Conservation (phyloP, 2,888 invertebrate species). For the Dione vanillae region DNA sequence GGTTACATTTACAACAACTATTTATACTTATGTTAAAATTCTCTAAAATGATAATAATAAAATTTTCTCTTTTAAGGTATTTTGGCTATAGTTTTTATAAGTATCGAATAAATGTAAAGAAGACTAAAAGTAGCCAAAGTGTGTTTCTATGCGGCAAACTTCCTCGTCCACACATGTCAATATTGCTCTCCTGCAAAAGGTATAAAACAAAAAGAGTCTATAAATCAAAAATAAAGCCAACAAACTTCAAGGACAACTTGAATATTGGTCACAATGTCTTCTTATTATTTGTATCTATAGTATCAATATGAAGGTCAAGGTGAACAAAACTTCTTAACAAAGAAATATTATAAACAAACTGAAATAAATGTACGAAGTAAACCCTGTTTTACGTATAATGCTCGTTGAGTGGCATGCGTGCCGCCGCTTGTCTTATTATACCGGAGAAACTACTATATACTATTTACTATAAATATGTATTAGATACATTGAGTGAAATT, state of each 20-base stretch:
- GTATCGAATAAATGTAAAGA: slow-evolving; percentile 52
- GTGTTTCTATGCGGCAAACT: slow-evolving; percentile 54
- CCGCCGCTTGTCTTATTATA: too few relatives aligned
- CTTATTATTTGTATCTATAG: not conserved
- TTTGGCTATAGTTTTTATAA: slow-evolving; percentile 39
- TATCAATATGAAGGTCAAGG: not conserved
- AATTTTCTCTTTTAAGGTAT: not conserved
- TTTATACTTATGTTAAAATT: slow-evolving; percentile 23
- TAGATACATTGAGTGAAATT: not conserved
- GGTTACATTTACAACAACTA: slow-evolving; percentile 17
- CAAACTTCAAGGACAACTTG: too few relatives aligned
- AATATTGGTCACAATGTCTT: too few relatives aligned
- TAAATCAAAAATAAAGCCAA: too few relatives aligned
- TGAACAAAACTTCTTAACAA: not conserved
- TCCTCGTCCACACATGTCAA: slow-evolving; percentile 86
- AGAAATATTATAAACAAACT: not conserved
- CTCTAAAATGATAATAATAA: slow-evolving; percentile 14
- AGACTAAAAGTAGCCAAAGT: slow-evolving; percentile 50
- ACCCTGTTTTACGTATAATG: too few relatives aligned
- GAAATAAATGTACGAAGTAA: not conserved
- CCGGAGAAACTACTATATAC: too few relatives aligned
- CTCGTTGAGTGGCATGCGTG: too few relatives aligned
- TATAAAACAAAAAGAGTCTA: not conserved
- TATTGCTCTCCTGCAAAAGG: slow-evolving; percentile 85
- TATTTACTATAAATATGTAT: not conserved